Percentiles rank a stretch among this genome's conserved stretches.
phyloP scores from a whole-genome alignment of 2,797 vertebrate genomes.

The Diglossa cyanea region DNA sequence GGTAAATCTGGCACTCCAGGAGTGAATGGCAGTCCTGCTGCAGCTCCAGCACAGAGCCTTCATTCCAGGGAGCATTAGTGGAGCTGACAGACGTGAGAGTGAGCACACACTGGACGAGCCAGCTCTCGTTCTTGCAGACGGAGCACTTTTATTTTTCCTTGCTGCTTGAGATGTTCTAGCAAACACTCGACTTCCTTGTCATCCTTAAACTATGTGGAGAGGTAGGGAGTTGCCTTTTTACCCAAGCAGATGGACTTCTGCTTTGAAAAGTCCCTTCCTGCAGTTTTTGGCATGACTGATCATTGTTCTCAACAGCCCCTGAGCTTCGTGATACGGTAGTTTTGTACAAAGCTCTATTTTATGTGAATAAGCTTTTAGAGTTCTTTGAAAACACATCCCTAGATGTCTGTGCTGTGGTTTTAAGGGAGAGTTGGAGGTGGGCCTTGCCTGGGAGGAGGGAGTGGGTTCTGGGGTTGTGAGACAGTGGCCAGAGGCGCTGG shows the following conservation, averaged over 20 bases:
- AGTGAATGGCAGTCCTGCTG: background rate
- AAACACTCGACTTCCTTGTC: background rate
- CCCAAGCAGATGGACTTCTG: background rate
- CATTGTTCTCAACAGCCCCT: background rate
- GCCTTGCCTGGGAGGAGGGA: background rate
- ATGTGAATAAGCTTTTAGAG: background rate
- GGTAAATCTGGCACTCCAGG: background rate
- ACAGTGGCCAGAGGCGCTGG: background rate
- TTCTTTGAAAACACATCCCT: background rate
- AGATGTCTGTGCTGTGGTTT: background rate
- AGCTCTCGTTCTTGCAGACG: background rate
- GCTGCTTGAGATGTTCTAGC: background rate
- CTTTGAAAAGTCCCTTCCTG: constrained; percentile 10
- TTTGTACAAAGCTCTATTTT: background rate
- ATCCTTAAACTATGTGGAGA: constrained; percentile 11
- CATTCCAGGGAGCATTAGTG: background rate
- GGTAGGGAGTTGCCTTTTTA: constrained; percentile 16
- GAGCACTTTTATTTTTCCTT: constrained; percentile 5
- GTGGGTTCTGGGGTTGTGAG: background rate
- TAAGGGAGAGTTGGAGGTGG: background rate
- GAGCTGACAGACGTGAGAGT: constrained; percentile 25
- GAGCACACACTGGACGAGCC: background rate
- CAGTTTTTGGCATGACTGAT: background rate
- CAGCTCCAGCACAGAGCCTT: background rate
- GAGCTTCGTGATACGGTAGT: background rate